phyloP scores from a whole-genome alignment of 2,113 vertebrate species.

The Tragelaphus scriptus region DNA sequence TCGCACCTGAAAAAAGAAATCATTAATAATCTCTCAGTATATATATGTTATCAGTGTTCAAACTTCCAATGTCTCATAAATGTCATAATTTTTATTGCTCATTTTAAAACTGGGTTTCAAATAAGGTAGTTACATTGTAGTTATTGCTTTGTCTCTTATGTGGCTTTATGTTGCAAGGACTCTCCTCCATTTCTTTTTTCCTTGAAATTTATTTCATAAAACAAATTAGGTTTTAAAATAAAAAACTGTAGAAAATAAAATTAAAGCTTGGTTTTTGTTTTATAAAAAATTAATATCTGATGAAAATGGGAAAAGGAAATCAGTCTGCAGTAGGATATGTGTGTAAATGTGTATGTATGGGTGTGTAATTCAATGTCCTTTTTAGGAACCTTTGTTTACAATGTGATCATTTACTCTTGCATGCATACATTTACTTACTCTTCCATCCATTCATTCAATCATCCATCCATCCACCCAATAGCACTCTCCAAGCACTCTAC shows the following conservation, averaged over 20 bases:
- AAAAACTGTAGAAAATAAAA: not conserved
- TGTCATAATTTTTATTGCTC: not conserved
- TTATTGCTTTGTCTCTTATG: not conserved
- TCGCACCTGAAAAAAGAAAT: not conserved
- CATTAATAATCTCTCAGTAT: not conserved
- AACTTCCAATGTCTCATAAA: not conserved
- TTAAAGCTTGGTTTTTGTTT: not conserved
- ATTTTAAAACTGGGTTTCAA: not conserved
- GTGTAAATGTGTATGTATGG: not conserved
- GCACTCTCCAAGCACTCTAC: not conserved
- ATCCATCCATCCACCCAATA: not conserved
- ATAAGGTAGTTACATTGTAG: not conserved
- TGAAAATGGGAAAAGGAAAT: not conserved
- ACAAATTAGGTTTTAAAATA: not conserved
- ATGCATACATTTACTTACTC: not conserved
- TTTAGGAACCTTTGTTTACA: not conserved
- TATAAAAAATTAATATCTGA: not conserved
- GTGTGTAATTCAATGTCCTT: not conserved
- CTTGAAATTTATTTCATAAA: conserved; percentile 12
- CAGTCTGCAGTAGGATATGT: not conserved
- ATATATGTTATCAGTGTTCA: not conserved
- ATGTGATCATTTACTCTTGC: not conserved
- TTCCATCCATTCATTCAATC: not conserved
- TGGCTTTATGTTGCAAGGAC: not conserved
- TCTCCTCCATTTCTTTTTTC: not conserved